Evolutionary conservation across 2,888 invertebrate genomes (phyloP).

Genomic region (Argynnis bischoffii): DNA sequence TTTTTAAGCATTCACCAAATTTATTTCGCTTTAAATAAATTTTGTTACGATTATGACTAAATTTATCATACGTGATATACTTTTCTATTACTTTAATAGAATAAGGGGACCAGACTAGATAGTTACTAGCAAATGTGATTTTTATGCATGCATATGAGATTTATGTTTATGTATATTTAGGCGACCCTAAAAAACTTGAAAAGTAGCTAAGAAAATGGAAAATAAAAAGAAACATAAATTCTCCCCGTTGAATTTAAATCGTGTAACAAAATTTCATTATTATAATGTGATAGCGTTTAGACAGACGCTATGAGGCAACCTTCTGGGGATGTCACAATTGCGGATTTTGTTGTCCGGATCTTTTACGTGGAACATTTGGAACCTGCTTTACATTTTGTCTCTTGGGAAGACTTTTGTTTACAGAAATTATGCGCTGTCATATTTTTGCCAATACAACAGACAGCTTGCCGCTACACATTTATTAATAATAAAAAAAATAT

Average conservation of each 20-base stretch:
- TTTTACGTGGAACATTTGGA: constrained; percentile 34
- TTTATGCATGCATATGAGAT: constrained; percentile 1
- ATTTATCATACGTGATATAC: background rate
- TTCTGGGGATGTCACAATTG: constrained; percentile 41
- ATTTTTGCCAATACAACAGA: constrained; percentile 6
- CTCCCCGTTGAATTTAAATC: constrained; percentile 36
- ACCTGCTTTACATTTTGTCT: constrained; percentile 34
- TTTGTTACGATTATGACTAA: background rate
- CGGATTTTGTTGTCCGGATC: constrained; percentile 38
- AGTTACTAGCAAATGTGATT: constrained; percentile 7
- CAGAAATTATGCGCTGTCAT: constrained; percentile 22
- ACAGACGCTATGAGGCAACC: constrained; percentile 37
- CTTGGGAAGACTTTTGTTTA: constrained; percentile 28
- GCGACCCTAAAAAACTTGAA: constrained; percentile 10
- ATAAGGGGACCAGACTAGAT: background rate
- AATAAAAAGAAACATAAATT: constrained; percentile 35
- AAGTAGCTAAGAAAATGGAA: constrained; percentile 23
- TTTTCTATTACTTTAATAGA: constrained; percentile 2
- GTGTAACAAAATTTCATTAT: constrained; percentile 40
- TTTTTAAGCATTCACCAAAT: background rate
- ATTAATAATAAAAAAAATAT: background rate
- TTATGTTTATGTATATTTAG: constrained; percentile 11
- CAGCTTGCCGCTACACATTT: background rate
- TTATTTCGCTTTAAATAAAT: background rate
- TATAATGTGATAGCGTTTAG: constrained; percentile 40